Base-by-base conservation (phyloP, 2,797 vertebrate genomes). In the Pipistrellus nathusii region DNA sequence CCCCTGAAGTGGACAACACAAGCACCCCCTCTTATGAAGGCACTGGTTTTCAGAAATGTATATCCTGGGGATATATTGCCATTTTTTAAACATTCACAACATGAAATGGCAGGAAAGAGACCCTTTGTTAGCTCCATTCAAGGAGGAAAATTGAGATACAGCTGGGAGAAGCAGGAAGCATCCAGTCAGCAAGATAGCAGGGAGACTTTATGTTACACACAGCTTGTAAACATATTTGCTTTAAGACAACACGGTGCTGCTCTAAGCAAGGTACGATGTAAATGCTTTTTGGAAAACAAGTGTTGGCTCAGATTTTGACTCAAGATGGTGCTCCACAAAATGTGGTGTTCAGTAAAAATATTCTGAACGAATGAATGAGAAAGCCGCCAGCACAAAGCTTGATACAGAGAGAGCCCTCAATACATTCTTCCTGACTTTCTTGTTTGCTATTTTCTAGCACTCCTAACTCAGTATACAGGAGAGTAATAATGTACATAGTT, bases 141-240 rank as follows among this genome's bases (percentile, higher is more conserved):
- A 71, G 90, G 71, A 96, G 72, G 88, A 73, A 95, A 90, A 97
- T 91, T 88, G 90, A 94, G 82, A 96, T 75, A 91, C 91, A 97
- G 82, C 82, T 85, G 68, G 84, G 85, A 95, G 93, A 94, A 88
- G n/a, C 66, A 59, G 78, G 87, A 94, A 91, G 32, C 64, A 59
- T 84, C 71, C 66, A 88, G 85, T 93, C 95, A 95, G 96, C 91
- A 95, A 85, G 81, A 88, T 6, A 94, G 89, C 87, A 88, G 55
- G 82, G 78, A 73, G 83, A 90, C 86, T 95, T 97, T 90, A 27
- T 93, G 48, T 76, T 83, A 85, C 91, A 53, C 55, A 78, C 41
- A 82, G 62, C 82, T 48, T 91, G 88, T 87, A 73, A 87, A 53
- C 77, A 12, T 68, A 80, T 92, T 92, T 88, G 72, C 85, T 94